These are phyloP conservation scores for Pocillopora verrucosa DNA, from an alignment of 64 coral and sea anemone genomes.

Conservation along the genomic window DNA sequence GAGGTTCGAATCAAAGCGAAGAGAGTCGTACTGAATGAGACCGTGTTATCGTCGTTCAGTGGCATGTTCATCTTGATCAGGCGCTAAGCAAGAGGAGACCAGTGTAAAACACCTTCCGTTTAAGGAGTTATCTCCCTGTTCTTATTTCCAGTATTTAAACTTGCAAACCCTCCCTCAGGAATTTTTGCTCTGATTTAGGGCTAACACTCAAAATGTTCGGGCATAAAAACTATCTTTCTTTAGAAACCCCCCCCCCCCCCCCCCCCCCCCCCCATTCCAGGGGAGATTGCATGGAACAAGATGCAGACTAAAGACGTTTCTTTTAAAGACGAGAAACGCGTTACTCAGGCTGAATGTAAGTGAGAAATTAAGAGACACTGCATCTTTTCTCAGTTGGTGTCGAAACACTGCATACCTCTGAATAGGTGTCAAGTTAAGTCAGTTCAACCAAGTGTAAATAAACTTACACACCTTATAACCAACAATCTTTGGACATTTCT, in stretches of 20 bases:
- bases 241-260: too few relatives aligned
- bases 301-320: too few relatives aligned
- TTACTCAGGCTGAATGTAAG: too few relatives aligned
- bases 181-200: too few relatives aligned
- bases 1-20: conserved; percentile 93
- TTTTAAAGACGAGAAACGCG: too few relatives aligned
- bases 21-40: conserved; percentile 87
- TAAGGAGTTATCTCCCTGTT: not conserved
- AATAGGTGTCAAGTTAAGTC: not conserved
- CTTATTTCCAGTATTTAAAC: not conserved
- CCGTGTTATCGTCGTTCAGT: conserved; percentile 72
- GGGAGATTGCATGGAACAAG: too few relatives aligned
- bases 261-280: too few relatives aligned
- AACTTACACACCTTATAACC: conserved; percentile 76
- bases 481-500: conserved; percentile 87
- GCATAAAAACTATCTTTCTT: too few relatives aligned
- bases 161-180: not conserved
- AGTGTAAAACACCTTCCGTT: not conserved
- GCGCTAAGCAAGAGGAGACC: conserved; percentile 28
- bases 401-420: too few relatives aligned
- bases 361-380: too few relatives aligned
- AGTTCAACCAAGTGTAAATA: not conserved
- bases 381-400: too few relatives aligned
- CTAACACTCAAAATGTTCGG: too few relatives aligned
- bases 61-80: conserved; percentile 99